Conservation (phyloP, 2,113 vertebrate genomes). For the Oncorhynchus clarkii region DNA sequence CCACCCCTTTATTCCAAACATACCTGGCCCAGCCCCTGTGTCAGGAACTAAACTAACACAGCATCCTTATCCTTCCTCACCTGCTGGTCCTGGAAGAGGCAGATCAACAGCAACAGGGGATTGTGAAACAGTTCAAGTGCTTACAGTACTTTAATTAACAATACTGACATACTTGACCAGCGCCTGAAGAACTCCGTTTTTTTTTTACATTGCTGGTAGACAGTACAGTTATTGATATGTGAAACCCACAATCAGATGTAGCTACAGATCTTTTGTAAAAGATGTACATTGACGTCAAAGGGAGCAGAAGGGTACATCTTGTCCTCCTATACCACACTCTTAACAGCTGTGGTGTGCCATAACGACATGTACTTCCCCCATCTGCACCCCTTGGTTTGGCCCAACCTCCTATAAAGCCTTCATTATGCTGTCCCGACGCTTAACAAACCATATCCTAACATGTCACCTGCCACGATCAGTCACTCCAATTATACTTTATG, state of each 20-base stretch:
- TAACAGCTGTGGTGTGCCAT: neutral
- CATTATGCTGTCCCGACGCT: neutral
- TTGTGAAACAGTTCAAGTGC: neutral
- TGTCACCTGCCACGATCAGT: neutral
- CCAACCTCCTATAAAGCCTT: neutral
- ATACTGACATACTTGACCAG: too few species aligned
- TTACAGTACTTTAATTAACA: too few species aligned
- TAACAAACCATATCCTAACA: neutral
- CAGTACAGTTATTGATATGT: too few species aligned
- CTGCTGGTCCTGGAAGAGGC: slow-evolving; percentile 11
- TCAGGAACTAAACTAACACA: neutral
- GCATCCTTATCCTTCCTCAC: slow-evolving; percentile 38
- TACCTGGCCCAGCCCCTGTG: slow-evolving; percentile 26
- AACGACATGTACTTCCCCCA: neutral
- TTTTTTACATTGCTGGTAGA: too few species aligned
- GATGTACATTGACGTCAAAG: too few species aligned
- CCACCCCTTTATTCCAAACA: slow-evolving; percentile 14
- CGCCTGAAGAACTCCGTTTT: too few species aligned
- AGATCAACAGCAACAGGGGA: neutral
- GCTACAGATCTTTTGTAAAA: too few species aligned
- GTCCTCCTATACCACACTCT: neutral
- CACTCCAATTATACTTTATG: neutral
- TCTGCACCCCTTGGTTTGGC: too few species aligned
- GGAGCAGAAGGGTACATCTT: too few species aligned
- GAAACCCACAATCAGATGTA: too few species aligned